Conservation (phyloP, 2,113 vertebrate genomes). For the Petroica traversi region DNA sequence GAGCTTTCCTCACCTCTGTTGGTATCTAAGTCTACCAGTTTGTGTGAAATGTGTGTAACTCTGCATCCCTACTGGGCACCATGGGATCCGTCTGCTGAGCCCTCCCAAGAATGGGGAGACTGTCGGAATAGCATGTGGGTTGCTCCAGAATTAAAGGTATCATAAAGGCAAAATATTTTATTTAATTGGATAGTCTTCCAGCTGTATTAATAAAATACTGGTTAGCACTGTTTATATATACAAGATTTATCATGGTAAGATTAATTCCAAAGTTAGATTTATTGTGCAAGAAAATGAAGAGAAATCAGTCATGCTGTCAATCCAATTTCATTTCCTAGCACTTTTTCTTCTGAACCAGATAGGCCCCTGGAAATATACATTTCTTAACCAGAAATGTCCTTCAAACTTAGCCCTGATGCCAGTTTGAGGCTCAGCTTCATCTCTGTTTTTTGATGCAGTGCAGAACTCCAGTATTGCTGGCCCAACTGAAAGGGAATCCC, state of each 20-base stretch:
- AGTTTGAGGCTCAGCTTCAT: neutral
- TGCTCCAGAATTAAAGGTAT: neutral
- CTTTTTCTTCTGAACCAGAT: constrained; percentile 3
- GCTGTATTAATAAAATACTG: constrained; percentile 39
- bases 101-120: neutral
- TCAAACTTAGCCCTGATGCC: neutral
- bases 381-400: neutral
- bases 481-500: neutral
- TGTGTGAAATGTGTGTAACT: neutral
- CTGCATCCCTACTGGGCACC: neutral
- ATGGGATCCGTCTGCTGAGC: neutral
- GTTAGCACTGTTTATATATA: neutral
- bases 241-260: constrained; percentile 19
- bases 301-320: constrained; percentile 23
- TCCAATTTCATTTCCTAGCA: neutral
- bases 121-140: neutral
- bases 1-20: neutral
- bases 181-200: neutral
- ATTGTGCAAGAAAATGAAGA: constrained; percentile 12
- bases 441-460: neutral
- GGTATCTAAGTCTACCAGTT: neutral
- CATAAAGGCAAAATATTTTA: constrained; percentile 21
- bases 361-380: neutral
- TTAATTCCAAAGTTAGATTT: constrained; percentile 19
- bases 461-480: neutral